phyloP scores from a whole-genome alignment of 2,888 invertebrate species.

The Agapetus fuscipes region DNA sequence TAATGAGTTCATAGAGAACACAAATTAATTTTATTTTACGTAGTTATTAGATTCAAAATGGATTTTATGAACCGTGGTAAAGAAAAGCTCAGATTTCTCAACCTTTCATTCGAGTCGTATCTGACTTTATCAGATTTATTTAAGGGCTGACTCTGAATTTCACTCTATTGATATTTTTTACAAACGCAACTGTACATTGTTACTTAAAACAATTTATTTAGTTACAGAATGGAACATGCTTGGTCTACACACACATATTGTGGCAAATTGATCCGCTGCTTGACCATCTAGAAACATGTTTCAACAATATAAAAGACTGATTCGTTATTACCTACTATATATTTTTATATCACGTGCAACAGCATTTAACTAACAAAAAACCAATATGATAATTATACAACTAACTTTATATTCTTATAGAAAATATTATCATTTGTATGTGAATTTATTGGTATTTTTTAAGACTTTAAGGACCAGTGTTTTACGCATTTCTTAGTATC shows the following conservation, averaged over 20 bases:
- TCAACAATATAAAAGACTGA: conserved; percentile 22
- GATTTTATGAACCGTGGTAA: no score
- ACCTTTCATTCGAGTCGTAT: no score
- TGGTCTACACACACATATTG: not conserved
- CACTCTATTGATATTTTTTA: no score
- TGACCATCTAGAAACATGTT: conserved; percentile 6
- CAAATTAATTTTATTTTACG: no score
- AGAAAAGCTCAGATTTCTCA: no score
- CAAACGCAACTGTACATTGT: not conserved
- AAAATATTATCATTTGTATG: not conserved
- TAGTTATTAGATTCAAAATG: no score
- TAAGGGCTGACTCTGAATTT: no score
- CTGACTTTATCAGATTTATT: no score
- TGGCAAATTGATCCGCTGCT: no score
- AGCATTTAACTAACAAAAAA: conserved; percentile 14
- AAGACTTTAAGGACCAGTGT: no score
- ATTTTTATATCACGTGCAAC: conserved; percentile 21
- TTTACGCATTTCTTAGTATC: no score
- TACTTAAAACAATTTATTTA: not conserved
- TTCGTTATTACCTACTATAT: conserved; percentile 22
- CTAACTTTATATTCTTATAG: not conserved
- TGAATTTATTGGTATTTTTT: not conserved
- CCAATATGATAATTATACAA: conserved; percentile 4
- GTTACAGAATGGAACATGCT: not conserved
- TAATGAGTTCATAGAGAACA: no score